Evolutionary conservation across 2,888 invertebrate species (phyloP).

Genomic region (Drosophila nigricruria): DNA sequence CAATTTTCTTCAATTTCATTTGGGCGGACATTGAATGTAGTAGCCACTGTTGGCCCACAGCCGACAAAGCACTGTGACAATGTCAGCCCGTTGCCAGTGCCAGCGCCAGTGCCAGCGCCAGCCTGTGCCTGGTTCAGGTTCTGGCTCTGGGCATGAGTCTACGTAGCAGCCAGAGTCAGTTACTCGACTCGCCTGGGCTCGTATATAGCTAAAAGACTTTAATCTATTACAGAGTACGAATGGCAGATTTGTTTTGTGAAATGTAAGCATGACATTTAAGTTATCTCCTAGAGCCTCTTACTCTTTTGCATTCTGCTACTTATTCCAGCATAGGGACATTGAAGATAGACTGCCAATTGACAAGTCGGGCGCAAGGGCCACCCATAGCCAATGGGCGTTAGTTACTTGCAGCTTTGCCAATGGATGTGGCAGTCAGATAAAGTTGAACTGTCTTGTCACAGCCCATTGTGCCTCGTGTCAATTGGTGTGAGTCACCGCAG

Average conservation of each 20-base stretch:
- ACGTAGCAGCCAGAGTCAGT: conserved; percentile 19
- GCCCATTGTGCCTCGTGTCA: conserved; percentile 54
- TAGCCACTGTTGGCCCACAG: conserved; percentile 36
- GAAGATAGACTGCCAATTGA: conserved; percentile 38
- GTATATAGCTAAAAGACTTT: conserved; percentile 60
- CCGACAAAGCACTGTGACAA: conserved; percentile 34
- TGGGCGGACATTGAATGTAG: conserved; percentile 68
- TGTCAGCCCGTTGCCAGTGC: conserved; percentile 54
- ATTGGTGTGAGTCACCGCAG: conserved; percentile 48
- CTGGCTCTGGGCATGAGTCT: too few relatives aligned
- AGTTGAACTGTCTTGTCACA: conserved; percentile 57
- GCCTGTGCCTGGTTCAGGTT: too few relatives aligned
- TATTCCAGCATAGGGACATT: conserved; percentile 11
- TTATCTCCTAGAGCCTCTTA: conserved; percentile 44
- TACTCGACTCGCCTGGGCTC: conserved; percentile 22
- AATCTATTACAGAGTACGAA: conserved; percentile 72
- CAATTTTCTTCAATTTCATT: conserved; percentile 81
- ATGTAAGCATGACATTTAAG: conserved; percentile 78
- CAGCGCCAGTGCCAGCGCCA: background rate
- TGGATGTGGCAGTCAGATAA: conserved; percentile 52
- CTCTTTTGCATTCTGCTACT: conserved; percentile 30
- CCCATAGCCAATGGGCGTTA: conserved; percentile 39
- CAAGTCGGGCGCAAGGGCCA: conserved; percentile 28
- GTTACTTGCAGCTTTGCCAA: conserved; percentile 44
- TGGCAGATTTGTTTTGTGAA: conserved; percentile 73